A percentile compares a stretch with the other conserved stretches of the same genome.
These are phyloP conservation scores for Brachyistius frenatus DNA, from an alignment of 2,113 vertebrate species.

Conservation along the genomic window DNA sequence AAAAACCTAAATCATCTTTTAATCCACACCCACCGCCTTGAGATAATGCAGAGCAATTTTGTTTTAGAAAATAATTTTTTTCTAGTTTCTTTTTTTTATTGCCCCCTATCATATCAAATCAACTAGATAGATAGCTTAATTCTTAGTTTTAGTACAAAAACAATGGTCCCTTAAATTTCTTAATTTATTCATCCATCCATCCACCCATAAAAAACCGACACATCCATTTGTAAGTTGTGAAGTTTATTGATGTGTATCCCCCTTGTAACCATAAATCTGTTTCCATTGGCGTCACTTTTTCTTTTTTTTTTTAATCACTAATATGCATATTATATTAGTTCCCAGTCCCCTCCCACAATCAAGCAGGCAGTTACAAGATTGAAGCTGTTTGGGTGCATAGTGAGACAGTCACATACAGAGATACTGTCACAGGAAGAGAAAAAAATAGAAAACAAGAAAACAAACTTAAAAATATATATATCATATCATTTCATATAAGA, in stretches of 20 bases:
- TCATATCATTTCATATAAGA: conserved; percentile 82
- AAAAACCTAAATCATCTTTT: no score
- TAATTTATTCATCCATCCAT: not conserved
- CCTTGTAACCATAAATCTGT: conserved; percentile 87
- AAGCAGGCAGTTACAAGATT: conserved; percentile 91
- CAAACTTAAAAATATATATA: conserved; percentile 82
- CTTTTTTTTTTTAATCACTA: conserved; percentile 69
- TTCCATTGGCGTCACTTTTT: conserved; percentile 71
- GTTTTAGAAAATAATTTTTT: no score
- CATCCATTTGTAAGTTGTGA: conserved; percentile 89
- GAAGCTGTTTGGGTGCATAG: conserved; percentile 94
- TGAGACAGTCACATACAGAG: conserved; percentile 89
- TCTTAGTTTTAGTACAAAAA: no score
- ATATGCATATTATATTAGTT: conserved; percentile 79
- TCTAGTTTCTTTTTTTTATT: no score
- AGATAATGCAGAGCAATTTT: no score
- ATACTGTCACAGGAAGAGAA: conserved; percentile 87
- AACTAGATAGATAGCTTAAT: no score
- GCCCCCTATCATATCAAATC: no score
- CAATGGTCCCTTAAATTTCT: no score
- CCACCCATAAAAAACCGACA: conserved; percentile 40
- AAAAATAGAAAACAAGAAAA: conserved; percentile 82
- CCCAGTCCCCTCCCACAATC: conserved; percentile 79
- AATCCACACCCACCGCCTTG: no score
- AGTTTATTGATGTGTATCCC: conserved; percentile 96